These are phyloP conservation scores for Rhynchophorus ferrugineus DNA, from an alignment of 1,140 invertebrate genomes.

Conservation along the genomic window DNA sequence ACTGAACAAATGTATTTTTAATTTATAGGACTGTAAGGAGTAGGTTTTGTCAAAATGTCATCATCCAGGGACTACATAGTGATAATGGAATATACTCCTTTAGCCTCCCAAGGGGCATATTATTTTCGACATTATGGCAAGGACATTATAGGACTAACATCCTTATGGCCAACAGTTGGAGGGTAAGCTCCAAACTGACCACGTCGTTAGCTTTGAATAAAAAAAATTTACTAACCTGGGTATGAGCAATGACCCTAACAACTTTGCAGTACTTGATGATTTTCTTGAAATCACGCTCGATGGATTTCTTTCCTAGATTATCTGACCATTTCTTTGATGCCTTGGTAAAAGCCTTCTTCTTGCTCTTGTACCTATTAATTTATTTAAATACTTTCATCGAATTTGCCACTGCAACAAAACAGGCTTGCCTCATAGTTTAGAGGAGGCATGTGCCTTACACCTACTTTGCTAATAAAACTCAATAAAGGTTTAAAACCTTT, in stretches of 20 bases:
- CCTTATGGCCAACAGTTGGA: constrained; percentile 37
- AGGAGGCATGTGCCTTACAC: constrained; percentile 55
- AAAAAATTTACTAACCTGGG: constrained; percentile 65
- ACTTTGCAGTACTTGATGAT: constrained; percentile 98
- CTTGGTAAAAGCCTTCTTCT: constrained; percentile 99
- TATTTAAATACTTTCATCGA: neutral
- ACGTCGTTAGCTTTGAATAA: constrained; percentile 25
- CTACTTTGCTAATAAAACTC: constrained; percentile 25
- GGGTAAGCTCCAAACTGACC: constrained; percentile 40
- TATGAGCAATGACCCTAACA: constrained; percentile 94
- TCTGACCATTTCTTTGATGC: constrained; percentile 98
- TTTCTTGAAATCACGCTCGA: constrained; percentile 93
- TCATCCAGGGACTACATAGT: constrained; percentile 55
- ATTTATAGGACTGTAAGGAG: constrained; percentile 51
- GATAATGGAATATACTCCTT: constrained; percentile 61
- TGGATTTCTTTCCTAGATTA: constrained; percentile 90
- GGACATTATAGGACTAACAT: constrained; percentile 32
- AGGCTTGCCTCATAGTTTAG: constrained; percentile 52
- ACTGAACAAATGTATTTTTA: too few species aligned
- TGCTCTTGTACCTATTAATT: constrained; percentile 88
- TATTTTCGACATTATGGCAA: constrained; percentile 51
- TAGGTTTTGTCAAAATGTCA: constrained; percentile 66
- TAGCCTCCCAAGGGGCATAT: constrained; percentile 51
- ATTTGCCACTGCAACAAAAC: constrained; percentile 41
- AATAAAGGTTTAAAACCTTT: constrained; percentile 2